Percentiles rank a stretch among this genome's conserved stretches.
These are phyloP conservation scores for Trididemnum nubilum DNA, from an alignment of 23 tunicate genomes.

Conservation along the genomic window DNA sequence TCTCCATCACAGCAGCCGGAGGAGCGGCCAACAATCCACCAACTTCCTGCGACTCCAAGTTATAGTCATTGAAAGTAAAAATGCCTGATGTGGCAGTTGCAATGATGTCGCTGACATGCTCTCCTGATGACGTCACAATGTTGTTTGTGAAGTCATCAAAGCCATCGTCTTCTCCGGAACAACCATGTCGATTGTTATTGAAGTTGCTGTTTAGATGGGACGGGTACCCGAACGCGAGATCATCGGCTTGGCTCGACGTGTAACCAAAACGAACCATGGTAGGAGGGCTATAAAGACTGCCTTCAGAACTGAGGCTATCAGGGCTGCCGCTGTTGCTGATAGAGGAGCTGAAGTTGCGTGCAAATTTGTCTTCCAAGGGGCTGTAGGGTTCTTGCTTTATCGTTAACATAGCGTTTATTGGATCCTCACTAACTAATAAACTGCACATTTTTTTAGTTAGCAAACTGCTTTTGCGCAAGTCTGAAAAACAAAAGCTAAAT, in stretches of 20 bases:
- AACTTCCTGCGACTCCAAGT: conserved; percentile 28
- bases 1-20: conserved; percentile 76
- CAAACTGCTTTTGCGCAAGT: too few relatives aligned
- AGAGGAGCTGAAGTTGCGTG: conserved; percentile 62
- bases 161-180: conserved; percentile 48
- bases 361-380: conserved; percentile 65
- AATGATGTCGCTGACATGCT: conserved; percentile 35
- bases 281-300: conserved; percentile 74
- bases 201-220: conserved; percentile 42
- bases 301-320: conserved; percentile 71
- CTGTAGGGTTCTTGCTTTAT: conserved; percentile 93
- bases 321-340: conserved; percentile 57
- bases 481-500: too few relatives aligned
- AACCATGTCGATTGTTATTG: conserved; percentile 44
- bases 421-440: conserved; percentile 44
- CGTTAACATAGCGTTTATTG: conserved; percentile 46
- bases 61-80: conserved; percentile 23
- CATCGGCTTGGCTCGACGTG: conserved; percentile 14
- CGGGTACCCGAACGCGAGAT: conserved; percentile 23
- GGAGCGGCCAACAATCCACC: conserved; percentile 49
- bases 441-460: conserved; percentile 26
- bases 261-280: conserved; percentile 53
- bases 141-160: conserved; percentile 30
- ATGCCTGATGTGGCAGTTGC: conserved; percentile 36
- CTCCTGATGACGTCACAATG: conserved; percentile 47